A percentile compares a stretch with the other conserved stretches of the same genome.
These are phyloP conservation scores for Sinopyrophorus schimmeli DNA, from an alignment of 2,888 invertebrate species.

Conservation along the genomic window DNA sequence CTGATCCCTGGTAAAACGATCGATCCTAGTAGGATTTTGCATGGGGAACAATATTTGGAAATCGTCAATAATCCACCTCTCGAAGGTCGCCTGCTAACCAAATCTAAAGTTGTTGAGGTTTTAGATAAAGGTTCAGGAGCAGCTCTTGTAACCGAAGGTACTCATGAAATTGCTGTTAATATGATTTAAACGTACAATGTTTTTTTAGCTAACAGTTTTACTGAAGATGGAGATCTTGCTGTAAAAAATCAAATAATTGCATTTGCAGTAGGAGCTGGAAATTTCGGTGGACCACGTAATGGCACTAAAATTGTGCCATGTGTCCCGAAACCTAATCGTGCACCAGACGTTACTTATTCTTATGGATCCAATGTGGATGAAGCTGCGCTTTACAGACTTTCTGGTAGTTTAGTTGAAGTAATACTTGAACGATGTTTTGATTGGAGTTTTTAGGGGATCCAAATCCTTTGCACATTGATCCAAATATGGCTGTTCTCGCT, in stretches of 20 bases:
- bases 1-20: constrained; percentile 62
- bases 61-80: constrained; percentile 70
- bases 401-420: constrained; percentile 39
- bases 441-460: constrained; percentile 71
- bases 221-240: constrained; percentile 71
- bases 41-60: constrained; percentile 97
- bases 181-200: constrained; percentile 5
- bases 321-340: constrained; percentile 69
- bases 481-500: constrained; percentile 77
- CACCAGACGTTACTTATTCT: constrained; percentile 74
- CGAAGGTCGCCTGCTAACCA: constrained; percentile 69
- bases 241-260: constrained; percentile 76
- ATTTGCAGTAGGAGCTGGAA: constrained; percentile 86
- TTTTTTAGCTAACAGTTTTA: constrained; percentile 66
- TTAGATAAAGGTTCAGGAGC: constrained; percentile 97
- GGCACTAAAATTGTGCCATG: constrained; percentile 70
- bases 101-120: constrained; percentile 75
- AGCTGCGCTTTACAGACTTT: constrained; percentile 70
- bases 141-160: constrained; percentile 63
- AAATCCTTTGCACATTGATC: constrained; percentile 97
- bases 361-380: constrained; percentile 83
- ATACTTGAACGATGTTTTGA: background rate
- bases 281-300: constrained; percentile 81
- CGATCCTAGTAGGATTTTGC: constrained; percentile 68
- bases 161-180: background rate